Base-by-base conservation (phyloP, 2,888 invertebrate species). In the Apamea monoglypha region DNA sequence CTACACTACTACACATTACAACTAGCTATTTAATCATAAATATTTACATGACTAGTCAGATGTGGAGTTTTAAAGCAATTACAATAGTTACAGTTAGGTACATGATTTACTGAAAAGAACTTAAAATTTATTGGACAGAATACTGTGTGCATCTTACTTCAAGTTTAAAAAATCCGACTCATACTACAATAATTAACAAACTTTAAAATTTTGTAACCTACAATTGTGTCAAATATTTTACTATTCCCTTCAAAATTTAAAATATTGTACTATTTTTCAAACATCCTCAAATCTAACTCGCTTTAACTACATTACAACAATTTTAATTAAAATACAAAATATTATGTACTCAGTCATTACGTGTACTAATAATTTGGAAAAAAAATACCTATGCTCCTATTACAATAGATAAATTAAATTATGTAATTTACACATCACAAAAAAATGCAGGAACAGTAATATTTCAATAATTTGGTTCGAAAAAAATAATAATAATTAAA, bases 11-110 rank as follows among this genome's bases (percentile, higher is more conserved):
- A 89, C 82, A 82, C 78, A 73, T 80, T 86, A 89, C 75, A 84
- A 74, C 80, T 88, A 88, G 76, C 53, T 85, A 82, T 82, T 82
- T 86, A 83, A 78, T 85, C 73, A 84, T 85, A 86, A 84, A 83
- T 89, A 88, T 85, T 89, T 89, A 90, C 88, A 91, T 92, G 93
- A 93, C 93, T 93, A 93, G 92, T 92, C 87, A 88, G 88, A 86
- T 89, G 85, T 89, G 89, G 89, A 90, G 88, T 80, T 84, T 78
- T 84, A 84, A 87, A 88, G 74, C 80, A 88, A 88, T 88, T 81
- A 88, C 70, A 85, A 85, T 76, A 78, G 67, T 78, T 84, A 69
- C 18, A 56, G n/a, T 40, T 40, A 71, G 71, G 71, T 71, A 56
- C 18, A 67, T 59, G 64, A 68, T 80, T 84, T 69, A 70, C 32